Evolutionary conservation across 2,113 vertebrate genomes (phyloP).

Genomic region (Odobenus rosmarus): DNA sequence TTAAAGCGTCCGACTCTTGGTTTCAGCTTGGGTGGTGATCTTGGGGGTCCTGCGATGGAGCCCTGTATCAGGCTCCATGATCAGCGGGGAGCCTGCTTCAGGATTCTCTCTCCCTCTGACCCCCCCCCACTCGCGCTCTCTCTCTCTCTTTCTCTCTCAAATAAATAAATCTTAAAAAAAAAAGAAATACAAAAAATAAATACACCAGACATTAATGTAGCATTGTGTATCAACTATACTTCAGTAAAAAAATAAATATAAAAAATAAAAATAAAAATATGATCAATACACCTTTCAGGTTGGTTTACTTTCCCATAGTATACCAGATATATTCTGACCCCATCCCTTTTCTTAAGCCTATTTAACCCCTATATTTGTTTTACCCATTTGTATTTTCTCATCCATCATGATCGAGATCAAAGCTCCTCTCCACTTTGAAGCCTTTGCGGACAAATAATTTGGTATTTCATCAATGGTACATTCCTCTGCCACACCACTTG

Average conservation of each 20-base stretch:
- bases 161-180: background rate
- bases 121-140: no score
- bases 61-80: background rate
- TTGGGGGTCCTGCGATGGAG: background rate
- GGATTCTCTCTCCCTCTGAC: background rate
- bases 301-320: background rate
- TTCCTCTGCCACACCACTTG: background rate
- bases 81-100: background rate
- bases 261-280: slow-evolving; percentile 8
- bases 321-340: background rate
- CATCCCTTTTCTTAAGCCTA: background rate
- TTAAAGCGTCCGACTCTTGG: background rate
- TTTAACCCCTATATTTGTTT: background rate
- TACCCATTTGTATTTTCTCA: slow-evolving; percentile 39
- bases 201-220: background rate
- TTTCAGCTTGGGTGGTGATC: background rate
- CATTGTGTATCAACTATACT: background rate
- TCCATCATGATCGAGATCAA: background rate
- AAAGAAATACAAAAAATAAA: background rate
- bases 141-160: background rate
- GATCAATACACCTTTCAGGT: background rate
- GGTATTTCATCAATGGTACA: background rate
- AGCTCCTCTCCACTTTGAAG: slow-evolving; percentile 20
- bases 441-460: background rate
- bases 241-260: background rate